A percentile compares a stretch with the other conserved stretches of the same genome.
These are phyloP conservation scores for Catagonus wagneri DNA, from an alignment of 2,113 vertebrate genomes.

Conservation along the genomic window DNA sequence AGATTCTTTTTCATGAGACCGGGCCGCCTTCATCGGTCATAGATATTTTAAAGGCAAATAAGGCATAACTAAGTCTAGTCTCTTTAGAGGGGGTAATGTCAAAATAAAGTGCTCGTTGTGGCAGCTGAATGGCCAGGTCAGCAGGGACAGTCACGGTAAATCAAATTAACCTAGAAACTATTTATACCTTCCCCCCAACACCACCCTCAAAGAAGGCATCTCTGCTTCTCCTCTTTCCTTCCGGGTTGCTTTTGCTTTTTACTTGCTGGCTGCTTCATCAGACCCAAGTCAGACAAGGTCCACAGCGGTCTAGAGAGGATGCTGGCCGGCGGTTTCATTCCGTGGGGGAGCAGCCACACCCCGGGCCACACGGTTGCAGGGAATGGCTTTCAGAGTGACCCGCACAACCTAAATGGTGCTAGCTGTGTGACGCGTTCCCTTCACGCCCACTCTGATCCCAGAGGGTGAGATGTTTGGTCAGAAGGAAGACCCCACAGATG, in stretches of 20 bases:
- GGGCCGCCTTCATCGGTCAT: neutral
- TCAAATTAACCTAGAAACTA: neutral
- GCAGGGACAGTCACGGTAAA: neutral
- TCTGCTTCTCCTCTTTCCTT: neutral
- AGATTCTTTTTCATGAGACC: neutral
- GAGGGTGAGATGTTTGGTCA: rapidly evolving
- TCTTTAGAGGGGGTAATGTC: neutral
- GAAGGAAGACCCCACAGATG: neutral
- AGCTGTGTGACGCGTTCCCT: neutral
- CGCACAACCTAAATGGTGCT: rapidly evolving
- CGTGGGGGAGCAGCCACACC: neutral
- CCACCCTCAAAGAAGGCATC: neutral
- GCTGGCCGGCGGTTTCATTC: neutral
- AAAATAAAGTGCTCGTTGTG: constrained; percentile 25
- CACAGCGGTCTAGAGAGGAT: neutral
- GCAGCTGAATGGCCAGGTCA: neutral
- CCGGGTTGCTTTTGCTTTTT: neutral
- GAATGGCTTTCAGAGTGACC: neutral
- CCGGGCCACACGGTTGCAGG: rapidly evolving
- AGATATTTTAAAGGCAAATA: neutral
- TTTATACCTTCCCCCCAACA: neutral
- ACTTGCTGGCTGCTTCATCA: neutral
- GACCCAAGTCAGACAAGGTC: neutral
- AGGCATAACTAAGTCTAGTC: neutral
- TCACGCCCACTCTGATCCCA: neutral